Evolutionary conservation across 2,797 vertebrate species (phyloP).

Genomic region (Paratrypauchen microcephalus): DNA sequence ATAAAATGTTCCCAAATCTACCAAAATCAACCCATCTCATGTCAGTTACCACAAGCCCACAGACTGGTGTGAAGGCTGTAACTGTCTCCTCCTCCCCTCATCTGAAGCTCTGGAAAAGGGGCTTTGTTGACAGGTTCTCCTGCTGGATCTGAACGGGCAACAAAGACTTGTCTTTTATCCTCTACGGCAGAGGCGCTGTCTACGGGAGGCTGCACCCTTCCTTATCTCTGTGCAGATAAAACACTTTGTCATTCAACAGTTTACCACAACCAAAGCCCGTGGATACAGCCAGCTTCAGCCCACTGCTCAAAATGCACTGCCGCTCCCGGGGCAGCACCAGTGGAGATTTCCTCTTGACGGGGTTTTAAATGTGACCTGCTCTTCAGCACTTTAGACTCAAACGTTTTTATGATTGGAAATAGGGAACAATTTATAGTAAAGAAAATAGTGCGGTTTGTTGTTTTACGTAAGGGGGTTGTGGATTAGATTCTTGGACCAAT

Average conservation of each 20-base stretch:
- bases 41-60: slow-evolving; percentile 23
- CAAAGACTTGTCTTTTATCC: slow-evolving; percentile 63
- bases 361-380: slow-evolving; percentile 15
- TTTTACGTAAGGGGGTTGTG: not conserved
- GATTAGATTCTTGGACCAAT: not conserved
- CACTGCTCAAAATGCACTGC: slow-evolving; percentile 38
- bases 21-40: not conserved
- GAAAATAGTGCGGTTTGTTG: not conserved
- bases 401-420: not conserved
- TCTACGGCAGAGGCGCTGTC: slow-evolving; percentile 45
- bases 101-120: slow-evolving; percentile 40
- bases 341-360: slow-evolving; percentile 1
- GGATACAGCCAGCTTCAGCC: slow-evolving; percentile 18
- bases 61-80: slow-evolving; percentile 31
- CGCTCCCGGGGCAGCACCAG: slow-evolving; percentile 11
- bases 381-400: slow-evolving; percentile 13
- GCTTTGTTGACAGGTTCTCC: slow-evolving; percentile 62
- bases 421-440: not conserved
- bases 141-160: slow-evolving; percentile 52
- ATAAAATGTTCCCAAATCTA: slow-evolving; percentile 21
- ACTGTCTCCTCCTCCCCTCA: slow-evolving; percentile 28
- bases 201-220: slow-evolving; percentile 60
- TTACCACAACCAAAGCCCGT: slow-evolving; percentile 44
- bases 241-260: slow-evolving; percentile 57
- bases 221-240: slow-evolving; percentile 65